Evolutionary conservation across 2,113 vertebrate species (phyloP), one percentile per base, ranked within the genome.

Genomic region (Miniopterus natalensis): DNA sequence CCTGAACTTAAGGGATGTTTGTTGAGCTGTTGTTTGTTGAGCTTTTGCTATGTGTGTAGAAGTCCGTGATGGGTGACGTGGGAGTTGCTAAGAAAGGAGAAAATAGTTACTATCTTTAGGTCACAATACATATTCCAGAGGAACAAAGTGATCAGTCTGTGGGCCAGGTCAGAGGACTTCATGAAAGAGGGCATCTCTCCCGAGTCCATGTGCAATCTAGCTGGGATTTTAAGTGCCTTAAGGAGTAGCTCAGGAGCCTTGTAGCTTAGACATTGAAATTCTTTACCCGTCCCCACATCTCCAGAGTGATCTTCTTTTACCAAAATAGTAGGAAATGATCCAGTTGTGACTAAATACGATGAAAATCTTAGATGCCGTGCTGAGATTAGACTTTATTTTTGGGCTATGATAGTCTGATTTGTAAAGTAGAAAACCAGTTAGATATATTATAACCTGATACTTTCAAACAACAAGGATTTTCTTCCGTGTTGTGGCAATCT

Each of bases 401-500:
- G 86, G 36, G 55, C 20, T 75, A 9, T 29, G 3, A 1, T 68
- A 29, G 2, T 40, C 20, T 88, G 47, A 21, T 49, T 85, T 61
- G 11, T 78, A 21, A 74, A 65, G 51, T 20, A 84, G 59, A 85
- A 85, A 70, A 31, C 5, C 36, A 85, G 23, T 17, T 63, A 55
- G 63, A 49, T 70, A 21, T 49, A 53, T 75, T 94, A 47, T 63
- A 73, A 51, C 73, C 13, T 1, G 6, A 31, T 95, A 63, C 65
- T 63, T 79, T 20, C 47, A 95, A 95, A 90, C 23, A 78, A 45
- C 4, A 81, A 40, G 5, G 40, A 1, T 90, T 25, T 0, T 40
- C 91, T 87, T 51, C 17, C 5, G 14, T 92, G 49, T 65, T 90
- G 70, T 95, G 73, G 85, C 88, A 88, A 51, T 85, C 84, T 73